These are phyloP conservation scores for Chironomus riparius DNA, from an alignment of 2,888 invertebrate genomes.

Conservation along the genomic window DNA sequence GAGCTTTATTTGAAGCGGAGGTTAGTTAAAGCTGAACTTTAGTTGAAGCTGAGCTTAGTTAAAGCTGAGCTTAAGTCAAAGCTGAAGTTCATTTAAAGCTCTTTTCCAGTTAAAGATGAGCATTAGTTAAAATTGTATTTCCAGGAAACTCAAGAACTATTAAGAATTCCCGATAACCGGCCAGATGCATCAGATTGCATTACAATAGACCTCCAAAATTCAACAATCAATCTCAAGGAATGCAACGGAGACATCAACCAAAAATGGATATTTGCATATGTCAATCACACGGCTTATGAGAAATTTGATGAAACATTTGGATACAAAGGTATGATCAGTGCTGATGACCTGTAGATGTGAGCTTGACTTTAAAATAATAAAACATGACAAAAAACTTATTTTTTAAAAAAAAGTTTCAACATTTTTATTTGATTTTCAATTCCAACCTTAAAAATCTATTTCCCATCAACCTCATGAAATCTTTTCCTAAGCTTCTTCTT, in stretches of 20 bases:
- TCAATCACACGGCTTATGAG: conserved; percentile 2
- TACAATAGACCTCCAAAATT: background rate
- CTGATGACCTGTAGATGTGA: no score
- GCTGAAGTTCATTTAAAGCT: no score
- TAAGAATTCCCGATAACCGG: background rate
- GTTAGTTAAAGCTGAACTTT: background rate
- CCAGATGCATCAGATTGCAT: no score
- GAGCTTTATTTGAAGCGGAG: background rate
- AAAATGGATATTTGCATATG: background rate
- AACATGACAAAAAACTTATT: no score
- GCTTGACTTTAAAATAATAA: no score
- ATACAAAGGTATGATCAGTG: background rate
- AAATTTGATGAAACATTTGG: conserved; percentile 9
- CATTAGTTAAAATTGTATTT: no score
- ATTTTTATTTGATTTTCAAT: no score
- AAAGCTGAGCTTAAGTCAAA: background rate
- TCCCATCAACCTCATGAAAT: no score
- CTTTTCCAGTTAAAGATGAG: background rate
- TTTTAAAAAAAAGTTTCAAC: no score
- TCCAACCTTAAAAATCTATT: no score
- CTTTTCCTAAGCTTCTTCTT: background rate
- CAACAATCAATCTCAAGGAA: background rate
- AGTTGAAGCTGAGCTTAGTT: background rate
- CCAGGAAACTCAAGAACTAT: background rate
- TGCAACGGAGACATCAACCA: background rate